These are phyloP conservation scores for Thunnus albacares DNA, from an alignment of 2,797 vertebrate species.

Conservation along the genomic window DNA sequence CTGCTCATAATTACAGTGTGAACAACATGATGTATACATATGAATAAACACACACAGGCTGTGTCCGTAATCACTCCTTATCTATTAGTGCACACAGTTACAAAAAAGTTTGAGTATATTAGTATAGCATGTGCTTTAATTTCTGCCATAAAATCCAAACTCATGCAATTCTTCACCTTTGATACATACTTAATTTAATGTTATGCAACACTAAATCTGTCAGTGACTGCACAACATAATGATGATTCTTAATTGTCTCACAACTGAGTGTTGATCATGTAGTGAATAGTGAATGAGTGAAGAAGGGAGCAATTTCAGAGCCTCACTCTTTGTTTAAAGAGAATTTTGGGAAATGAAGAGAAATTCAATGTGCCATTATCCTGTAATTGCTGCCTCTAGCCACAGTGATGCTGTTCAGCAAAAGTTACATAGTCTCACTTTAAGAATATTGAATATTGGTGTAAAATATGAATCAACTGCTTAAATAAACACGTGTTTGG, in stretches of 20 bases:
- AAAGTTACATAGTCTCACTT: background rate
- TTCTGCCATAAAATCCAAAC: background rate
- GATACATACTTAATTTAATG: background rate
- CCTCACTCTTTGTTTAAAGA: background rate
- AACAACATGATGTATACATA: no score
- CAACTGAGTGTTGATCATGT: background rate
- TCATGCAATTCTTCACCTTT: background rate
- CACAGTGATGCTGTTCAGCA: no score
- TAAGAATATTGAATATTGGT: background rate
- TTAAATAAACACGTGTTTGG: background rate
- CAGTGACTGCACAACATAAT: background rate
- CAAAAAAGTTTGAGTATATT: no score
- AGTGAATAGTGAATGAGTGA: background rate
- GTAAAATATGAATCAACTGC: background rate
- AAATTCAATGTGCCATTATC: no score
- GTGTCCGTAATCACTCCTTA: no score
- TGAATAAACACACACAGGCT: no score
- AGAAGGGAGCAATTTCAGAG: background rate
- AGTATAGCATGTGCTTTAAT: background rate
- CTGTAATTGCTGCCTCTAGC: no score
- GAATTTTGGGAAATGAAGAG: no score
- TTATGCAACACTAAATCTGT: background rate
- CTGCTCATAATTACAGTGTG: no score
- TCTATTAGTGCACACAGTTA: no score
- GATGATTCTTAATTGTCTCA: background rate